Evolutionary conservation across 2,797 vertebrate species (phyloP), one percentile per base, ranked within the genome.

Genomic region (Lithobates pipiens): DNA sequence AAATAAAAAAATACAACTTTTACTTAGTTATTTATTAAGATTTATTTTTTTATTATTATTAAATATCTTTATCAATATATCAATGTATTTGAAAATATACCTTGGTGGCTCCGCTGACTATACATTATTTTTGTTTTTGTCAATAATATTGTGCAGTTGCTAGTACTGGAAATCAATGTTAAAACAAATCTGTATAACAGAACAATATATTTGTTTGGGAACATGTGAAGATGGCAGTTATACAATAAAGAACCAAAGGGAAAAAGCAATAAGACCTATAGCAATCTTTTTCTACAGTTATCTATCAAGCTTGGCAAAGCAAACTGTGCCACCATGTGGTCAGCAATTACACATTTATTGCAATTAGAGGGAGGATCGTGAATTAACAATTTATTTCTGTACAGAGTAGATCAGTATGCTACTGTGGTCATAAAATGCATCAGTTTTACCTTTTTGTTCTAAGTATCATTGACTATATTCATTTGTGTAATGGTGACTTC

Each of bases 301-400:
- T 78, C 8, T 54, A 61, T 23, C 25, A 84, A n/a, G n/a, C 67
- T 70, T 77, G 70, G 46, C 71, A 71, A 80, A 29, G 71, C 16
- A 75, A 76, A 85, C 71, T 85, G 76, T 74, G 84, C 84, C 84
- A 85, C 63, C 77, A 80, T 50, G 84, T 85, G 77, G 84, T 74
- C 84, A 85, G 46, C 61, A 80, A 80, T 75, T 75, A 23, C 32
- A 69, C 74, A 57, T 75, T 85, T 85, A 46, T 61, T 34, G 76
- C 70, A 63, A 74, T 85, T 71, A 70, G 3, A 76, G 8, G 10
- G 16, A 76, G 34, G 23, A 29, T 68, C 23, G 29, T 13, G 1
- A 79, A 29, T 23, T 39, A 78, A 32, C 21, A 44, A 42, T 32
- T 21, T 10, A 42, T 36, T 44, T 44, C 11, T 82, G 13, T 39